These are phyloP conservation scores for Hemiscyllium ocellatum DNA, from an alignment of 2,113 vertebrate genomes.

Conservation along the genomic window DNA sequence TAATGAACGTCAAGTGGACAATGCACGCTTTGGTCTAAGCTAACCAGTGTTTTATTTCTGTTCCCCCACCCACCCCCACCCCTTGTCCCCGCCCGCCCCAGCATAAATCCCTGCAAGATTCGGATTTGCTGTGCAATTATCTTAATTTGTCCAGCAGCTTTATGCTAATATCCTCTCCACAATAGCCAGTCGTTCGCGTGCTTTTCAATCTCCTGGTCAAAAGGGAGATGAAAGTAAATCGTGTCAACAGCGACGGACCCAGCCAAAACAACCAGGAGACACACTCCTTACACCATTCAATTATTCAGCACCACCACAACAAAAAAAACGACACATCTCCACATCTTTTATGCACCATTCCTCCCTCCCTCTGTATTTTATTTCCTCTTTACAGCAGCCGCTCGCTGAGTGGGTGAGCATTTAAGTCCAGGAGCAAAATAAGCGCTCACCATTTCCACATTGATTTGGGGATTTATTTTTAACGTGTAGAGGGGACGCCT, in stretches of 20 bases:
- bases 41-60: conserved; percentile 44
- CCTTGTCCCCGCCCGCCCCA: conserved; percentile 36
- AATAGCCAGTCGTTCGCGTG: conserved; percentile 67
- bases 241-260: conserved; percentile 5
- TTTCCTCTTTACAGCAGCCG: neutral
- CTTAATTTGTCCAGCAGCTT: conserved; percentile 88
- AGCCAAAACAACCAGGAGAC: conserved; percentile 35
- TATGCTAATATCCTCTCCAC: conserved; percentile 83
- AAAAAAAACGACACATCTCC: conserved; percentile 36
- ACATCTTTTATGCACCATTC: conserved; percentile 32
- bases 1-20: neutral
- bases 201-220: conserved; percentile 39
- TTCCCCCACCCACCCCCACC: conserved; percentile 46
- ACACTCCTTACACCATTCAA: conserved; percentile 20
- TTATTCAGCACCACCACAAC: conserved; percentile 30
- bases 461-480: neutral
- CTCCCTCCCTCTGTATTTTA: neutral
- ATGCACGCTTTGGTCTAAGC: conserved; percentile 40
- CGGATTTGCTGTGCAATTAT: conserved; percentile 69
- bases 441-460: conserved; percentile 1
- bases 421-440: neutral
- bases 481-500: neutral
- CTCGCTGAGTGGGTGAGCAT: neutral
- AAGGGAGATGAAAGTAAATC: conserved; percentile 21
- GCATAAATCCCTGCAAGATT: conserved; percentile 45